Evolutionary conservation across 2,113 vertebrate species (phyloP).

Genomic region (Lates calcarifer): DNA sequence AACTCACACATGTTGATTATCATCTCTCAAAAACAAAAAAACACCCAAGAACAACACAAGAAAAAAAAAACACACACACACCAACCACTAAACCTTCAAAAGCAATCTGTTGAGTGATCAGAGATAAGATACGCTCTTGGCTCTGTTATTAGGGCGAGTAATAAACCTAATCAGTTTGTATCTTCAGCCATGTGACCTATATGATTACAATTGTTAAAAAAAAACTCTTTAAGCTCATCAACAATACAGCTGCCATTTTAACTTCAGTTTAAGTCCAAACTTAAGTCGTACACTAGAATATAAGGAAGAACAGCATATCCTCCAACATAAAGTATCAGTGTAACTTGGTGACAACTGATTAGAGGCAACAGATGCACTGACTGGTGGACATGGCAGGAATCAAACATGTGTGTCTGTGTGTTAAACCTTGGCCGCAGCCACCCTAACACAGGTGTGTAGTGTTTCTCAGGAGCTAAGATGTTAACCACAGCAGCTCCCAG

Average conservation of each 20-base stretch:
- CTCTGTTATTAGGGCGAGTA: background rate
- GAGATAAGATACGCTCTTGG: background rate
- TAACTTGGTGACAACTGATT: background rate
- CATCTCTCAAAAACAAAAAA: background rate
- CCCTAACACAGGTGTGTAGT: background rate
- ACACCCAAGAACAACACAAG: too few species aligned
- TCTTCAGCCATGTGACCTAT: background rate
- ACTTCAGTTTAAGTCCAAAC: background rate
- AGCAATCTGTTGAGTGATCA: background rate
- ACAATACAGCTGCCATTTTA: background rate
- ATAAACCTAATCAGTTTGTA: background rate
- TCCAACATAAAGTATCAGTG: background rate
- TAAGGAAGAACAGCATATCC: background rate
- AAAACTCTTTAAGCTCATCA: background rate
- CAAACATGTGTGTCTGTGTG: background rate
- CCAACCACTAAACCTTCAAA: background rate
- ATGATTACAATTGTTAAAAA: background rate
- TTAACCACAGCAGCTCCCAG: background rate
- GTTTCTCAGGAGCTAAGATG: too few species aligned
- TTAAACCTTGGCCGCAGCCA: background rate
- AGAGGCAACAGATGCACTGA: constrained; percentile 7
- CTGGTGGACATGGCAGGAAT: background rate
- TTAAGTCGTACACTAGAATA: background rate
- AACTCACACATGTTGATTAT: background rate
- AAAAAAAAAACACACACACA: too few species aligned